Evolutionary conservation across 2,888 invertebrate species (phyloP), one percentile per base, ranked within the genome.

Genomic region (Lydus trimaculatus): DNA sequence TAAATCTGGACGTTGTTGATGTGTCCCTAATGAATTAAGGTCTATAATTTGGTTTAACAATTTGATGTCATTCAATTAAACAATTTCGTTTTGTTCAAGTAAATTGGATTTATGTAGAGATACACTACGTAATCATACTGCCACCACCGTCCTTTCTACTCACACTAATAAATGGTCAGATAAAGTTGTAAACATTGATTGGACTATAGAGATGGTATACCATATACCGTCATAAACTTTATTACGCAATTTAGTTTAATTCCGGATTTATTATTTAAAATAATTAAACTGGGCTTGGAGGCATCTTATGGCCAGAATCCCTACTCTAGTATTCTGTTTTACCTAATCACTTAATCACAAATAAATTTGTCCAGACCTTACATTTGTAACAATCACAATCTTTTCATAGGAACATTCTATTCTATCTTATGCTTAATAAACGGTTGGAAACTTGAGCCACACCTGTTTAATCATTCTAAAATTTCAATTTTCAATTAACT

Each of bases 1-100:
- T 83, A 83, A 84, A 84, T 84, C 83, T 81, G 80, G 79, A 79
- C 77, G 75, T 77, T 75, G 76, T 77, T 78, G 79, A 80, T 79
- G 81, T 80, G 78, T 81, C 81, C 80, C 81, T 81, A 83, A 83
- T 80, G 79, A 80, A 80, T 78, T 77, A 76, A 74, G 71, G 72
- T 70, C 74, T 73, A 76, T 74, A 76, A 78, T 76, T 76, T 70
- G 69, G 73, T 76, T 76, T 73, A 74, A 76, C 78, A 75, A 74
- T 75, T 76, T 75, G 75, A 74, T 76, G 74, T 72, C 62, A 65
- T 71, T 67, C 76, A 75, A 78, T 76, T 76, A 75, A 76, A 78
- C 75, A 74, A 78, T 76, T 76, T 71, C 68, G 67, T 64, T 69
- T 74, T 74, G 73, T 70, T 63, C 67, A 67, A 70, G 70, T 70